Conservation (phyloP, 1,140 invertebrate genomes). For the Atta colombica region DNA sequence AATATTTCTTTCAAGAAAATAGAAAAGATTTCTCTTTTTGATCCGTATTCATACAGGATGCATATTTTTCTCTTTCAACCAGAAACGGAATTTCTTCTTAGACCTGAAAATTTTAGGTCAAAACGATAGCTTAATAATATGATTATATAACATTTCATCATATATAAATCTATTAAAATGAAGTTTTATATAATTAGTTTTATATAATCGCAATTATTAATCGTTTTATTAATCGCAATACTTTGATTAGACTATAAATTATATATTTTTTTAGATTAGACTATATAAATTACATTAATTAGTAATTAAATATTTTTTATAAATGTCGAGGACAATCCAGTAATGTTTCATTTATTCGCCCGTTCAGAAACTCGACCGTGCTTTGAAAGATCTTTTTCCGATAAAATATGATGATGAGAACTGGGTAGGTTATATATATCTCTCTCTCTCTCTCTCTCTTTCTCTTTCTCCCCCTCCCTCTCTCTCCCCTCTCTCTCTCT, state of each 20-base stretch:
- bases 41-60: neutral
- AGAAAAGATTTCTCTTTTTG: neutral
- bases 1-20: neutral
- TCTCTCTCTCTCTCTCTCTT: no score
- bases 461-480: no score
- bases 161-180: neutral
- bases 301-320: slow-evolving; percentile 66
- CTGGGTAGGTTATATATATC: neutral
- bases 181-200: neutral
- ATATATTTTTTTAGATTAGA: neutral
- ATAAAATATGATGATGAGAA: slow-evolving; percentile 17
- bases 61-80: neutral
- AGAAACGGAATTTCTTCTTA: neutral
- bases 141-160: no score
- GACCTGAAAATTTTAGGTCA: neutral
- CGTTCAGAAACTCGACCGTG: slow-evolving; percentile 1
- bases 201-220: no score
- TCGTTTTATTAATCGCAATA: no score
- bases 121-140: neutral
- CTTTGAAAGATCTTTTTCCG: slow-evolving; percentile 47
- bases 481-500: no score
- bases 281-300: neutral
- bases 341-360: slow-evolving; percentile 29
- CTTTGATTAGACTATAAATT: neutral
- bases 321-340: slow-evolving; percentile 44